Conservation (phyloP, 2,797 vertebrate species). For the Tolypeutes matacus region DNA sequence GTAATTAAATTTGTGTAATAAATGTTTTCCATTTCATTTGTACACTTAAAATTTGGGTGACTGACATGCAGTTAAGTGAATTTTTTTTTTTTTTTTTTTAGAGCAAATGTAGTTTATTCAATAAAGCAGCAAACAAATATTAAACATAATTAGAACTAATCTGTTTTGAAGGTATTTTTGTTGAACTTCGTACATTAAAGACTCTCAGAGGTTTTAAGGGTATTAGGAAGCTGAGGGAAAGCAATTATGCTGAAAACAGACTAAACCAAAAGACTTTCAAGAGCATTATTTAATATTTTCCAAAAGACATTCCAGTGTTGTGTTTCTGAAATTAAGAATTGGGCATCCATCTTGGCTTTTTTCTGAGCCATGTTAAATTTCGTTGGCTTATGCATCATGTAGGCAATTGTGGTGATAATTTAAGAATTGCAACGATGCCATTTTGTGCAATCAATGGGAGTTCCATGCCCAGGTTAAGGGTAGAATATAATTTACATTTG, state of each 20-base stretch:
- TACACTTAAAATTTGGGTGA: conserved; percentile 75
- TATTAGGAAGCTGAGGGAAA: conserved; percentile 67
- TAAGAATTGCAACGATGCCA: conserved; percentile 53
- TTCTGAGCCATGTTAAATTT: conserved; percentile 59
- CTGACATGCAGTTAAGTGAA: conserved; percentile 82
- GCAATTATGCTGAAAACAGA: conserved; percentile 74
- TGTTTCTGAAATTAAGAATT: conserved; percentile 46
- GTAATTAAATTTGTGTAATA: conserved; percentile 87
- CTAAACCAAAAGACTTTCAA: conserved; percentile 60
- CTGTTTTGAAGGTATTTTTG: conserved; percentile 83
- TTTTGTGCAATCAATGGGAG: conserved; percentile 15
- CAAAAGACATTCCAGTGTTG: conserved; percentile 64
- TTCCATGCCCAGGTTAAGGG: neutral
- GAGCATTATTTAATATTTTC: conserved; percentile 73
- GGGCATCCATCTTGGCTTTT: conserved; percentile 61
- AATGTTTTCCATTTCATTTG: conserved; percentile 85
- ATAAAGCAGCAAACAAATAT: conserved; percentile 85
- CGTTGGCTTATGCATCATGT: neutral
- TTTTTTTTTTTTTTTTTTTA: conserved; percentile 85
- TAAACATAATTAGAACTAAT: conserved; percentile 82
- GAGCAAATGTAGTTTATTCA: conserved; percentile 84
- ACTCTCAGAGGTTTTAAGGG: conserved; percentile 76
- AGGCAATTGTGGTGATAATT: conserved; percentile 29
- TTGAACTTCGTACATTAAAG: conserved; percentile 80
- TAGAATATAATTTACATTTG: conserved; percentile 47